Evolutionary conservation across 2,888 invertebrate species (phyloP).

Genomic region (Drepanosiphum platanoidis): DNA sequence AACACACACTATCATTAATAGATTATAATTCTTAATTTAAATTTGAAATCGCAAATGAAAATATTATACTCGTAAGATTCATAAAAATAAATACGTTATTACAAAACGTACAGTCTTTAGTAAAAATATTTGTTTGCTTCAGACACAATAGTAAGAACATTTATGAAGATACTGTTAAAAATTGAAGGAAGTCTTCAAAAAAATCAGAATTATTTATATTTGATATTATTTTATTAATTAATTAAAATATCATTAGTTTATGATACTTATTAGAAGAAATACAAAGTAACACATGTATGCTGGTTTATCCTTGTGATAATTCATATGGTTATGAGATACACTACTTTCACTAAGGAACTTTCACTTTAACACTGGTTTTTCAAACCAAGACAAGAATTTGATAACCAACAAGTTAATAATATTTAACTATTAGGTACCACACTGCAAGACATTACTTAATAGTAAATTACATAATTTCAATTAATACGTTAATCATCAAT

Average conservation of each 20-base stretch:
- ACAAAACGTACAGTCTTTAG: too few species aligned
- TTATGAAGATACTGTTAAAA: background rate
- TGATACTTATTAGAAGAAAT: background rate
- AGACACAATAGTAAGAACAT: background rate
- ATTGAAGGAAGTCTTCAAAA: background rate
- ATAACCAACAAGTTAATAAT: background rate
- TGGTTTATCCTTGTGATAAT: constrained; percentile 28
- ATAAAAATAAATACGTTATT: background rate
- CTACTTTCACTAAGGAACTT: constrained; percentile 49
- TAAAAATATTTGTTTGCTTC: background rate
- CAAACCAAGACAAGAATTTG: background rate
- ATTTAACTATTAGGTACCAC: background rate
- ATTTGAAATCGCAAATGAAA: background rate
- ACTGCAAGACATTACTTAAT: too few species aligned
- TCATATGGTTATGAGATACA: constrained; percentile 20
- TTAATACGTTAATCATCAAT: too few species aligned
- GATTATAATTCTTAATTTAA: background rate
- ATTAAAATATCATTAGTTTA: background rate
- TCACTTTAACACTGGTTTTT: constrained; percentile 28
- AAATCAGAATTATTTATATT: too few species aligned
- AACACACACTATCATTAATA: background rate
- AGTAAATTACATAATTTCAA: too few species aligned
- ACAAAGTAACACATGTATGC: background rate
- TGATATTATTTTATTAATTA: background rate
- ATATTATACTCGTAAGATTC: background rate